phyloP scores from a whole-genome alignment of 1,140 invertebrate species.

The Mercenaria mercenaria region DNA sequence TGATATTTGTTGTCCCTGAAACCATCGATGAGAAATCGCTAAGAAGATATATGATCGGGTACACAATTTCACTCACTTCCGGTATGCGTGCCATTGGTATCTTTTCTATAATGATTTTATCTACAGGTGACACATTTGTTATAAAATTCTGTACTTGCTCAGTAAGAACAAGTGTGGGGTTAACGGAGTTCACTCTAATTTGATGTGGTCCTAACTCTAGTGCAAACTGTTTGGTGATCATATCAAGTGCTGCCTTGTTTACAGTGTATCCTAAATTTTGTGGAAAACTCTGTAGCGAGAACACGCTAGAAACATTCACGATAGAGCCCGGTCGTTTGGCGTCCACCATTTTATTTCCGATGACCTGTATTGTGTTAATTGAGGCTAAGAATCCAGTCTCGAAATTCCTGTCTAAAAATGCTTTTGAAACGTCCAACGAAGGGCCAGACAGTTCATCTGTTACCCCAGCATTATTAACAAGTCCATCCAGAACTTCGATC shows the following conservation, averaged over 20 bases:
- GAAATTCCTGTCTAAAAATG: conserved; percentile 91
- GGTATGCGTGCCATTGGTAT: conserved; percentile 91
- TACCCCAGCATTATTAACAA: conserved; percentile 89
- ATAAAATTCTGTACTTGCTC: conserved; percentile 93
- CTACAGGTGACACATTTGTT: conserved; percentile 91
- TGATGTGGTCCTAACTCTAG: conserved; percentile 93
- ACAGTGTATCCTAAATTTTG: conserved; percentile 91
- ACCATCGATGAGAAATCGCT: conserved; percentile 93
- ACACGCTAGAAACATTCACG: conserved; percentile 95
- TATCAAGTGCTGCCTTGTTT: neutral
- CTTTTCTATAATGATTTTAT: conserved; percentile 89
- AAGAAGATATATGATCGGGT: conserved; percentile 92
- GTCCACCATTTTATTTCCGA: conserved; percentile 90
- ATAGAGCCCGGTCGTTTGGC: conserved; percentile 90
- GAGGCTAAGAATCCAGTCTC: conserved; percentile 93
- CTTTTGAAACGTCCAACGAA: conserved; percentile 89
- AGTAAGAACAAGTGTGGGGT: conserved; percentile 94
- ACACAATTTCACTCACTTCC: conserved; percentile 84
- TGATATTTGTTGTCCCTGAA: conserved; percentile 91
- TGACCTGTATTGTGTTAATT: conserved; percentile 90
- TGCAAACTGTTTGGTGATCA: conserved; percentile 88
- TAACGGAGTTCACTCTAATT: conserved; percentile 95
- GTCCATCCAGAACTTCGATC: conserved; percentile 89
- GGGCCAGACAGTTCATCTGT: conserved; percentile 87
- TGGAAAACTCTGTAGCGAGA: conserved; percentile 88